Percentiles rank a stretch among this genome's conserved stretches.
Evolutionary conservation across 2,888 invertebrate species (phyloP).

Genomic region (Pinctada fucata): DNA sequence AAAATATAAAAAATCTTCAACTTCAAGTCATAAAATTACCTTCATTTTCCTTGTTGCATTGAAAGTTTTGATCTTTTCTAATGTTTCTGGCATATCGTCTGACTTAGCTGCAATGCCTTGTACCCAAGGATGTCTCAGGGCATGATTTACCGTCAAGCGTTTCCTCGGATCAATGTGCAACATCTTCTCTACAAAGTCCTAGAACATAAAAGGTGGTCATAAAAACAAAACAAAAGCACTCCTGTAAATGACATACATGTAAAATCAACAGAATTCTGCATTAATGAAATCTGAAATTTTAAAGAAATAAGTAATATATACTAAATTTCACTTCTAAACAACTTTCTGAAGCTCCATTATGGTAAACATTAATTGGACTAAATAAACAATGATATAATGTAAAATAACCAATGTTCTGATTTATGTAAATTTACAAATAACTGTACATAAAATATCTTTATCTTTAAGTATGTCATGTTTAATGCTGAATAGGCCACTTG

Average conservation of each 20-base stretch:
- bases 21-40: conserved; percentile 6
- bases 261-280: background rate
- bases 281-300: background rate
- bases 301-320: background rate
- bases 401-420: no score
- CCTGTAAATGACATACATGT: background rate
- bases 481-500: no score
- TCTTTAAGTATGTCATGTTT: no score
- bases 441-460: no score
- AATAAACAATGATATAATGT: no score
- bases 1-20: no score
- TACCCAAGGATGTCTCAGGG: conserved; percentile 69
- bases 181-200: conserved; percentile 64
- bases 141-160: conserved; percentile 61
- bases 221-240: background rate
- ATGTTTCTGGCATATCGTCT: conserved; percentile 60
- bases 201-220: background rate
- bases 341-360: no score
- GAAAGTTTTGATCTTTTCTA: conserved; percentile 69
- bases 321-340: no score
- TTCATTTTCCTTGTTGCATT: conserved; percentile 59
- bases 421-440: no score
- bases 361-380: no score
- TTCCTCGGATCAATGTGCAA: conserved; percentile 57
- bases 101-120: conserved; percentile 57